Base-by-base conservation (phyloP, 1,140 invertebrate species). In the Zaprionus gabonicus region DNA sequence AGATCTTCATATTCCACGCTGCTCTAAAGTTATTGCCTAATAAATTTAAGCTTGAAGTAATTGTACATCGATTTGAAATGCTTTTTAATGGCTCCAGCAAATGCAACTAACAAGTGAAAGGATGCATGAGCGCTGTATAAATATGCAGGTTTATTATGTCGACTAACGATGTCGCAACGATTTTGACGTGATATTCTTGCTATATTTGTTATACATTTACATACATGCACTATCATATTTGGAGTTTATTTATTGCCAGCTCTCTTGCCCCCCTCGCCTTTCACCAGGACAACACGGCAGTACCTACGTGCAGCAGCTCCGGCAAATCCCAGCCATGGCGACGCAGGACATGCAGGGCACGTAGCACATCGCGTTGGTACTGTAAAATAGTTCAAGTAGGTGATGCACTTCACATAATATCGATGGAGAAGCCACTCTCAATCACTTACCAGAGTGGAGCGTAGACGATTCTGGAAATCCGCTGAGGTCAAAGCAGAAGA, bases 271-370 rank as follows among this genome's bases (percentile, higher is more conserved):
- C 6, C 0, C 41, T 7, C 6, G 1, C 27, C 15, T 2, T 2
- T 87, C 49, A 87, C 84, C 85, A 87, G 66, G 44, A 46, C 27
- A 87, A 67, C 46, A 87, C 81, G 69, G 72, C 44, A 58, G 73
- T 25, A 31, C 41, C 62, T 46, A 56, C 71, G 12, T 71, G 65
- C 7, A 87, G 68, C 10, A 87, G 46, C 49, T 70, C 68, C 1
- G 55, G 66, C 31, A 87, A 17, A 57, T 87, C 69, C 84, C 84
- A 87, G 38, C 84, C 84, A 46, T 87, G 59, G 17, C 59, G 75
- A n/a, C 78, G 74, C 13, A 87, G 75, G 3, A 57, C 62, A 4
- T 41, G 57, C 75, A 87, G 17, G 0, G 85, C 68, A 34, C 67
- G 70, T 15, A 49, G 25, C 34, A 71, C 53, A 28, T 87, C 85